phyloP scores from a whole-genome alignment of 2,888 invertebrate genomes.

The Thelaira solivaga region DNA sequence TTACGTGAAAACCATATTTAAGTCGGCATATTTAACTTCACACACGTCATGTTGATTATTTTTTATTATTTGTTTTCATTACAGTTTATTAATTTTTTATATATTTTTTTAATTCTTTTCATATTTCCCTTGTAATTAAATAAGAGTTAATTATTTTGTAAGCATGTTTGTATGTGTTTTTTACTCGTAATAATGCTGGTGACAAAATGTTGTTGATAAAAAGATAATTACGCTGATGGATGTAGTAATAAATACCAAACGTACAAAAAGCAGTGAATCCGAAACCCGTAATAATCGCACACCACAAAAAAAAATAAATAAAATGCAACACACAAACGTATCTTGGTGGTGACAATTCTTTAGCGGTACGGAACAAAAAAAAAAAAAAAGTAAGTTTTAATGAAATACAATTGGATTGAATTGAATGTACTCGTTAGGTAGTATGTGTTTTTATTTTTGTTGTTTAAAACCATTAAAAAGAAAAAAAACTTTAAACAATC shows the following conservation, averaged over 20 bases:
- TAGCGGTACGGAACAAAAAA: constrained; percentile 5
- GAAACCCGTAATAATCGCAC: constrained; percentile 21
- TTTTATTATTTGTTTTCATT: too few relatives aligned
- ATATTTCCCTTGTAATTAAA: too few relatives aligned
- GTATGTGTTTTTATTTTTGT: constrained; percentile 28
- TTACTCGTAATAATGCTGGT: constrained; percentile 6
- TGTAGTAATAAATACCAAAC: background rate
- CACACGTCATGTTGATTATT: too few relatives aligned
- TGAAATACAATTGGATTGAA: constrained; percentile 44
- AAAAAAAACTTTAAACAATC: constrained; percentile 14
- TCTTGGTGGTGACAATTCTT: constrained; percentile 42
- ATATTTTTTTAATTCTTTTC: too few relatives aligned
- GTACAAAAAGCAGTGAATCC: constrained; percentile 27
- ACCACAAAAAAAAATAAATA: constrained; percentile 53
- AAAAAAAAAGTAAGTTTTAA: constrained; percentile 11
- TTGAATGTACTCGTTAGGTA: too few relatives aligned
- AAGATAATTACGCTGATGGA: background rate
- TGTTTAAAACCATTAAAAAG: background rate
- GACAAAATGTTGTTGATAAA: background rate
- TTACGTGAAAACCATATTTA: too few relatives aligned
- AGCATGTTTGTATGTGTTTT: constrained; percentile 3
- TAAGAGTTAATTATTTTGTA: too few relatives aligned
- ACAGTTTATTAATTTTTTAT: too few relatives aligned
- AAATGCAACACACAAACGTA: constrained; percentile 13
- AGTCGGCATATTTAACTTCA: too few relatives aligned